These are phyloP conservation scores for Chydorus sphaericus DNA, from an alignment of 2,888 invertebrate genomes.

Conservation along the genomic window DNA sequence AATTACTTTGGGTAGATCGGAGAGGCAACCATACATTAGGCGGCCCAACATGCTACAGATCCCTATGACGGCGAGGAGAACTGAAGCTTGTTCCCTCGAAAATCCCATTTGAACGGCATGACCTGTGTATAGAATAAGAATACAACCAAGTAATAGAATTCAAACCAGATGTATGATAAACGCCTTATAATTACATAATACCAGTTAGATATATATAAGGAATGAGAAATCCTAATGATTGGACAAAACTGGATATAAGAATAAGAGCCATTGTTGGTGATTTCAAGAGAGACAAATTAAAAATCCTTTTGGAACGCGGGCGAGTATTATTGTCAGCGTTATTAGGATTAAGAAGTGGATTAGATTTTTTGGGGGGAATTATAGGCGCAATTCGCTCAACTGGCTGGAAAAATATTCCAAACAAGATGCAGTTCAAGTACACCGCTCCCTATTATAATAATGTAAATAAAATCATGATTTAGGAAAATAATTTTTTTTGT, in stretches of 20 bases:
- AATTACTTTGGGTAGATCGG: slow-evolving; percentile 34
- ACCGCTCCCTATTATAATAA: too few species aligned
- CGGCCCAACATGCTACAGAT: slow-evolving; percentile 83
- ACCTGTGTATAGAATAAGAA: slow-evolving; percentile 17
- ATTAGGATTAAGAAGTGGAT: too few species aligned
- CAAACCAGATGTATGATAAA: too few species aligned
- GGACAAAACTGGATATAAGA: slow-evolving; percentile 76
- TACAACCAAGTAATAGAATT: too few species aligned
- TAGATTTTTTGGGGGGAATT: too few species aligned
- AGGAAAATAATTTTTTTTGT: too few species aligned
- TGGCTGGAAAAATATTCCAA: too few species aligned
- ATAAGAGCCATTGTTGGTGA: slow-evolving; percentile 79
- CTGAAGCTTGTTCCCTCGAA: slow-evolving; percentile 39
- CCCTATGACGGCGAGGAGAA: slow-evolving; percentile 72
- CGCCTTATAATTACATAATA: not conserved
- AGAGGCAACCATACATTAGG: slow-evolving; percentile 60
- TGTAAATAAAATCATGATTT: too few species aligned
- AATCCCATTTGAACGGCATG: slow-evolving; percentile 43
- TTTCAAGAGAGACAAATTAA: slow-evolving; percentile 69
- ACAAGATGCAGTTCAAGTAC: too few species aligned
- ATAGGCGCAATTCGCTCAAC: too few species aligned
- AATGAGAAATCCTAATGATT: slow-evolving; percentile 90
- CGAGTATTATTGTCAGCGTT: too few species aligned
- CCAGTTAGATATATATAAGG: slow-evolving; percentile 61
- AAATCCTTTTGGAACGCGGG: too few species aligned